Evolutionary conservation across 2,888 invertebrate genomes (phyloP), one percentile per base, ranked within the genome.

Genomic region (Stenurella melanura): DNA sequence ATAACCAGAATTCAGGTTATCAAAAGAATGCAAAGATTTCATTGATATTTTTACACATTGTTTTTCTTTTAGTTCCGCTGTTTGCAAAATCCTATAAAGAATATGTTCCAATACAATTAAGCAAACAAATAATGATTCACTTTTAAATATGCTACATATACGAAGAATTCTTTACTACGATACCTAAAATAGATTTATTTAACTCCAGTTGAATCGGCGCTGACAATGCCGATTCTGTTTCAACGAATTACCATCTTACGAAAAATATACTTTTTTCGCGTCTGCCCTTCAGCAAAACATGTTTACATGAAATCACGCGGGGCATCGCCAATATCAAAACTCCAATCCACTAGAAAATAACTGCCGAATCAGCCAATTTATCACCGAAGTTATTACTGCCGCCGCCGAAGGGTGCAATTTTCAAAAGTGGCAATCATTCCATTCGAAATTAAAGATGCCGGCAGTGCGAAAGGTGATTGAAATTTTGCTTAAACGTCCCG

Each of bases 361-460:
- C 74, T 68, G 60, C 58, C 64, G 42, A 70, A 78, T 73, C 61
- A 26, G 73, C 75, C 73, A 78, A 73, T 76, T 73, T 73, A 73
- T 76, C 76, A 76, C 64, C 42, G 60, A 10, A 38, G 60, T 63
- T 72, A 63, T 72, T 12, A 63, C 69, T 34, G 38, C 38, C 56
- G 66, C 50, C 70, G 63, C 73, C 57, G 42, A 54, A 56, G 76
- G 79, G 72, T 67, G 73, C 80, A 78, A 80, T 79, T 79, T 76
- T 73, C 70, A 66, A 75, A 79, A 80, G 79, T 79, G 80, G 79
- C 80, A 80, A 80, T 80, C 80, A 80, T 80, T 72, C 80, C 78
- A 67, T 75, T 78, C 66, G 79, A 78, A 80, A 80, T 80, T 80
- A 80, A 76, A 79, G 78, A 80, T 79, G 76, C 77, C 77, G 66